These are phyloP conservation scores for Trissonchulus latispiculum DNA, from an alignment of 2,888 invertebrate genomes.

Conservation along the genomic window DNA sequence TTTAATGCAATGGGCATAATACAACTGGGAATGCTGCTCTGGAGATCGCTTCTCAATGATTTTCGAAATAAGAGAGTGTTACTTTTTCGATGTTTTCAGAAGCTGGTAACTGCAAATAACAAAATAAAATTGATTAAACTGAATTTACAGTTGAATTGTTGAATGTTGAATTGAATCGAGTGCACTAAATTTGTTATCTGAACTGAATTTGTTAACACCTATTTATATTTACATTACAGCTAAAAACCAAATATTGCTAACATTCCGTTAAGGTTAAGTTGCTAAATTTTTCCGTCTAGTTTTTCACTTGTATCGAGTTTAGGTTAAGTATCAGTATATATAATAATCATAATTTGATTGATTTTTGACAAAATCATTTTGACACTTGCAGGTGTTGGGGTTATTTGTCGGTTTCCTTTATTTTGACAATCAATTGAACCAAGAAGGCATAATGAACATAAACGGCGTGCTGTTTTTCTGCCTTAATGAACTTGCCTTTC, in stretches of 20 bases:
- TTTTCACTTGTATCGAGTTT: slow-evolving; percentile 3
- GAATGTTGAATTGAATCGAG: no score
- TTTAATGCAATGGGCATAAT: slow-evolving; percentile 74
- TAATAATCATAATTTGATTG: neutral
- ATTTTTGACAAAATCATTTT: no score
- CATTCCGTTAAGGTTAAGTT: no score
- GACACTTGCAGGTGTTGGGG: slow-evolving; percentile 32
- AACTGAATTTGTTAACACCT: no score
- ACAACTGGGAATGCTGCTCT: slow-evolving; percentile 75
- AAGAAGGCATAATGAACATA: slow-evolving; percentile 83
- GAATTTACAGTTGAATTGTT: no score
- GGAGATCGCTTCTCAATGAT: slow-evolving; percentile 80
- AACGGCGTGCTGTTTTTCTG: slow-evolving; percentile 83
- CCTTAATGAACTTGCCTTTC: slow-evolving; percentile 82
- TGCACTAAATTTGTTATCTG: no score
- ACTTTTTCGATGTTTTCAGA: slow-evolving; percentile 73
- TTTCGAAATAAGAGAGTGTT: slow-evolving; percentile 78
- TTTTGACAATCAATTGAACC: slow-evolving; percentile 65
- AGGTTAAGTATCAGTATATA: neutral
- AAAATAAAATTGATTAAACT: no score
- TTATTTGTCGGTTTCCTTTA: slow-evolving; percentile 73
- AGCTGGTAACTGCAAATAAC: slow-evolving; percentile 56
- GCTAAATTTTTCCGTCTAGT: no score
- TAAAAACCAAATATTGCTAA: no score
- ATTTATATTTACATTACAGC: no score